Evolutionary conservation across 37 sponge, comb jelly and placozoan genomes (phyloP), one percentile per base, ranked within the genome.

Genomic region (Chondrilla cf. caribensis): DNA sequence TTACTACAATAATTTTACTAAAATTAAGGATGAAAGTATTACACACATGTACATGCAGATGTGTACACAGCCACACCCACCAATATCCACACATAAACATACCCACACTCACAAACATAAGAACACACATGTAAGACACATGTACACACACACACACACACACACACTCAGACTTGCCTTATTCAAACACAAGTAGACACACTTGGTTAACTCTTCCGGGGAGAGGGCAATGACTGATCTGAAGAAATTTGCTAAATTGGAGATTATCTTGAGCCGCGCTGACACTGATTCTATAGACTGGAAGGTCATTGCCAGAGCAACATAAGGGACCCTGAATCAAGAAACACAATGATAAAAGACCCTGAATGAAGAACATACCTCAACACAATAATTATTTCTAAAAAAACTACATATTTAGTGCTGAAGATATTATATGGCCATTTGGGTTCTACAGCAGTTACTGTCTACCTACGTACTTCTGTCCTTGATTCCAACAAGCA

Each of bases 151-250:
- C 62, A 59, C 38, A 80, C 60, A 80, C 7, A 59, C 60, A 59
- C 25, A 6, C 60, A 59, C 57, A 55, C 2, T 65, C 21, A 25
- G 32, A 29, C 60, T 15, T 70, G 93, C 97, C 90, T 95, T 89
- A 82, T 98, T 98, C 25, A 96, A 90, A 43, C 97, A 96, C 18
- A 98, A 90, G 78, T 98, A 96, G 25, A 98, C 91, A 86, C 95
- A 91, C 31, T 70, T 71, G 5, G 88, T 77, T 26, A 92, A 65
- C 41, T 98, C 95, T 68, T 85, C 85, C 7, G 99, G 96, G 15
- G 99, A 78, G 22, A 98, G 89, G 22, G 93, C 91, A 58, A 93
- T 83, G 51, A 98, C 96, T 18, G 99, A 96, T 21, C 97, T 90
- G 39, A 98, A 86, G 88, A 94, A 89, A 85, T 96, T 96, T 32